These are phyloP conservation scores for Pseudois nayaur DNA, from an alignment of 2,113 vertebrate species.

Conservation along the genomic window DNA sequence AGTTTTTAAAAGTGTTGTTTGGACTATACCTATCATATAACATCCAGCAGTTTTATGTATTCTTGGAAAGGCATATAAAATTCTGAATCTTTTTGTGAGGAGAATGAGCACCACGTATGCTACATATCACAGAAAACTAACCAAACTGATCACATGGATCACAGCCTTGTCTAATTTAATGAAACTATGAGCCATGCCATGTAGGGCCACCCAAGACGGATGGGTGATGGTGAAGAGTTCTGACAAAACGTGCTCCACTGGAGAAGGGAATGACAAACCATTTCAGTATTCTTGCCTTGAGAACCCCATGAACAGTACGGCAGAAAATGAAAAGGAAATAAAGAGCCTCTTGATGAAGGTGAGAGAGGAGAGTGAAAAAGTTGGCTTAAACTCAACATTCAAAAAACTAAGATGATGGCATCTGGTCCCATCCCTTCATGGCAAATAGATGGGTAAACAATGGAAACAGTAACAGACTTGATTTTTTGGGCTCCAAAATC, in stretches of 20 bases:
- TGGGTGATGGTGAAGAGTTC: neutral
- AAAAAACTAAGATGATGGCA: neutral
- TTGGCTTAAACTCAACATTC: neutral
- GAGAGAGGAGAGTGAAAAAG: neutral
- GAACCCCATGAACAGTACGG: neutral
- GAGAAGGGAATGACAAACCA: neutral
- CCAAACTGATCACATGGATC: neutral
- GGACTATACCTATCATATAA: neutral
- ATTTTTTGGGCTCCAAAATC: neutral
- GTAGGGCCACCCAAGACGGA: neutral
- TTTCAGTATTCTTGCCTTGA: neutral
- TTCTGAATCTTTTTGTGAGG: slow-evolving; percentile 3
- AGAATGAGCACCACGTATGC: neutral
- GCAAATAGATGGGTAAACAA: neutral
- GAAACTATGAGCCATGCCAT: neutral
- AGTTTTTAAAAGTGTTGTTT: neutral
- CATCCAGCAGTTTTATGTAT: neutral
- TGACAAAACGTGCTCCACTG: neutral
- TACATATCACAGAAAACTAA: neutral
- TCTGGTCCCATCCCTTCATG: neutral
- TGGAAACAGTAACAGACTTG: neutral
- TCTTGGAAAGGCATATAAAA: neutral
- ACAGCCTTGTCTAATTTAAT: neutral
- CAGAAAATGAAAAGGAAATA: neutral
- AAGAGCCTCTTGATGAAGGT: neutral